Evolutionary conservation across 2,888 invertebrate genomes (phyloP), one percentile per base, ranked within the genome.

Genomic region (Cybosia mesomella): DNA sequence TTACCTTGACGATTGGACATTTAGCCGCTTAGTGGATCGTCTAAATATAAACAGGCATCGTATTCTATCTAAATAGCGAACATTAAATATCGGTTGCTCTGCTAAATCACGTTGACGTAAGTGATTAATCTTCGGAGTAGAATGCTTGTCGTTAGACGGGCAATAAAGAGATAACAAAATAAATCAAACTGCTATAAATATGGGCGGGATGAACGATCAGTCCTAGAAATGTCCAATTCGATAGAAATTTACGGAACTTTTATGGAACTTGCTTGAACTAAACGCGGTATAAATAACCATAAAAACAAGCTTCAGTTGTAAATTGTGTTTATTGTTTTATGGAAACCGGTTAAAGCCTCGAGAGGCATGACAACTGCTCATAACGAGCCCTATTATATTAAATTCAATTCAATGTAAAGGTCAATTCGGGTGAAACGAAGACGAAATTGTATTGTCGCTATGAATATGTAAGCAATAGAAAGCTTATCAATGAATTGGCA

Each of bases 91-190:
- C 91, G 87, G 93, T 90, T 89, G 92, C 90, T 92, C 93, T 92
- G 93, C 93, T 94, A 95, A 95, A 95, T 95, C 94, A 94, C 90
- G 89, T 87, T 90, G 94, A 94, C 94, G 89, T 84, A 84, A 86
- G 93, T 92, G 92, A 95, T 95, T 94, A 94, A 95, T 95, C 94
- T 94, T 91, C 87, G 72, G 77, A 91, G 89, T 87, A 93, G 93
- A 93, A 94, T 90, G 93, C 91, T 90, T 94, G 94, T 95, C 94
- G 93, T 94, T 94, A 94, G 92, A 82, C 87, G 76, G 85, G 92
- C 93, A 93, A 94, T 95, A 94, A 94, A 94, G 93, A 91, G 92
- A 93, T 94, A 94, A 94, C 92, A 92, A 93, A 94, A 95, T 95
- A 95, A 95, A 95, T 94, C 94, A 95, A 94, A 94, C 82, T 80